Evolutionary conservation across 64 coral and sea anemone species (phyloP), one percentile per base, ranked within the genome.

Genomic region (Stichodactyla mertensii): DNA sequence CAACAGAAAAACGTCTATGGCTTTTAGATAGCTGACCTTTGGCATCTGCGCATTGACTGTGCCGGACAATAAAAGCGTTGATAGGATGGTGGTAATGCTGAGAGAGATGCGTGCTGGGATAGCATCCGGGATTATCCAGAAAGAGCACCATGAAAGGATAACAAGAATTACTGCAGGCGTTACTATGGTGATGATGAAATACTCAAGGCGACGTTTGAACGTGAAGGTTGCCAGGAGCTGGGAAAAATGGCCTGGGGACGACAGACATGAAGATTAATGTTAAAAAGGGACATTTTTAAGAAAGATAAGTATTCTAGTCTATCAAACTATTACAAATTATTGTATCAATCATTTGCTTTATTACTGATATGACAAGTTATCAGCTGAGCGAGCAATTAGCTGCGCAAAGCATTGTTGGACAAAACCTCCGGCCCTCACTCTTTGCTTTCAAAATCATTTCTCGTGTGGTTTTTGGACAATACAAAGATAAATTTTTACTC

Each of bases 131-230:
- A 51, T 56, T 71, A 92, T 92, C 90, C 90, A 92, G 86, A 92
- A 92, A n/a, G 86, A 92, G 64, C 90, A 92, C 90, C 90, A 92
- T 1, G 90, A 92, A 12, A 92, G 79, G n/a, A 92, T 88, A 6
- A 92, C 90, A 10, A 92, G 61, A 20, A 88, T 92, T 1, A 91
- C 58, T 20, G 91, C 82, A 0, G 94, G 94, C 5, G 92, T 83
- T 27, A 90, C 91, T 51, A 97, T 90, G 6, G 94, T 86, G 16
- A 87, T 89, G 18, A 93, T 79, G 85, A 97, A 97, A 45, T 93
- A 97, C 11, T 97, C 94, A 79, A 97, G 31, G 27, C 94, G 91
- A 78, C 94, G 94, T 57, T 89, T 92, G 70, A 97, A 97, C 10
- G 91, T 90, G 80, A 97, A 97, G 10, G 86, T 87, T 51, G 92